These are phyloP conservation scores for Luperina nickerlii DNA, from an alignment of 2,888 invertebrate genomes.

Conservation along the genomic window DNA sequence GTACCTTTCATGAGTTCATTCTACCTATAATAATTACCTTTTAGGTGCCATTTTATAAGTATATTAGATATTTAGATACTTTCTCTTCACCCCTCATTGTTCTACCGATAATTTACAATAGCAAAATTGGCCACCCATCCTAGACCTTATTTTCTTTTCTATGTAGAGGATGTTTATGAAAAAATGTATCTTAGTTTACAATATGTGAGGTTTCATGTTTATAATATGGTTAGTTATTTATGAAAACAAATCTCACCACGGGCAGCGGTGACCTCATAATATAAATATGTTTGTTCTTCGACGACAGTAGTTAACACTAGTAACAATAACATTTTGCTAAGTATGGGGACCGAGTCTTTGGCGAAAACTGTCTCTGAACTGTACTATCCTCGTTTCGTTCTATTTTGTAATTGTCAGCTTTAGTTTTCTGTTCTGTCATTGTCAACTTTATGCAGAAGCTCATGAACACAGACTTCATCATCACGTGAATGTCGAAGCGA, in stretches of 20 bases:
- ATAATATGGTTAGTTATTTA: conserved; percentile 78
- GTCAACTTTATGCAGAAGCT: too few relatives aligned
- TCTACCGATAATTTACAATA: conserved; percentile 62
- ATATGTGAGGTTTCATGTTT: conserved; percentile 79
- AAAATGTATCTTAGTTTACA: conserved; percentile 76
- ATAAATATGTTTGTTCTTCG: conserved; percentile 79
- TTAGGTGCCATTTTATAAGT: conserved; percentile 24
- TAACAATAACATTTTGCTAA: conserved; percentile 65
- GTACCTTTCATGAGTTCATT: conserved; percentile 1
- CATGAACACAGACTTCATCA: too few relatives aligned
- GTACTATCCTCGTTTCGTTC: conserved; percentile 33
- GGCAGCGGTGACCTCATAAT: conserved; percentile 81
- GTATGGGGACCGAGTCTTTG: conserved; percentile 36
- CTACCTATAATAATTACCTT: neutral
- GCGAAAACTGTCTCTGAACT: conserved; percentile 45
- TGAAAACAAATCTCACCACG: conserved; percentile 81
- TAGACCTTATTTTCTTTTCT: conserved; percentile 65
- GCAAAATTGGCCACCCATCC: conserved; percentile 54
- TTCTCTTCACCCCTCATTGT: conserved; percentile 42
- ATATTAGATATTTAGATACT: conserved; percentile 45
- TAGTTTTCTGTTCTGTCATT: too few relatives aligned
- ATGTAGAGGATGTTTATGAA: conserved; percentile 73
- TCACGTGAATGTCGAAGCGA: too few relatives aligned
- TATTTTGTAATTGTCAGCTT: conserved; percentile 31
- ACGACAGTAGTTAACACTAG: conserved; percentile 62